A percentile compares a stretch with the other conserved stretches of the same genome.
Conservation (phyloP, 2,888 invertebrate species). For the Horisme vitalbata region DNA sequence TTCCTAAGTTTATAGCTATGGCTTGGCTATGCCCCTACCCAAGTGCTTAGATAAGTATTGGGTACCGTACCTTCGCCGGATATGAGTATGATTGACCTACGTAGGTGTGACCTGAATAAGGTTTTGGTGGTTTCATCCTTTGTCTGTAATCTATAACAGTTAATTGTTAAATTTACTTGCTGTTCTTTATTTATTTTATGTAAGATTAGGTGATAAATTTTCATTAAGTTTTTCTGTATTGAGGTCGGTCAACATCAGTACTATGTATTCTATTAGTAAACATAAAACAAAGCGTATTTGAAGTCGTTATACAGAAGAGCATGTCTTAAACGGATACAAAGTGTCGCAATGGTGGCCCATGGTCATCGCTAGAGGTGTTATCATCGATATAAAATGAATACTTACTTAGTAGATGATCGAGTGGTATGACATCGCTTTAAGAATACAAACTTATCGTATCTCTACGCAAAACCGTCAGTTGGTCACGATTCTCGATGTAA, state of each 20-base stretch:
- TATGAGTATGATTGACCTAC: not conserved
- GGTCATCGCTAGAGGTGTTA: conserved; percentile 42
- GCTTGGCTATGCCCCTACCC: not conserved
- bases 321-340: conserved; percentile 58
- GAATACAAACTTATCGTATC: conserved; percentile 27
- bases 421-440: conserved; percentile 43
- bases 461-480: conserved; percentile 9
- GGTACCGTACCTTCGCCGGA: not conserved
- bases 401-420: conserved; percentile 59
- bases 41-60: not conserved
- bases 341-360: conserved; percentile 60
- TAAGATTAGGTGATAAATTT: too few species aligned
- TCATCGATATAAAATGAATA: conserved; percentile 68
- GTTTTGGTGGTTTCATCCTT: too few species aligned
- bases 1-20: conserved; percentile 6
- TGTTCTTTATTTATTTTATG: too few species aligned
- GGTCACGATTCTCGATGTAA: conserved; percentile 18
- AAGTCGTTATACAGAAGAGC: conserved; percentile 40
- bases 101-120: too few species aligned
- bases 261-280: too few species aligned
- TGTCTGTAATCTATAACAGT: too few species aligned
- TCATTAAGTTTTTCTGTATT: too few species aligned
- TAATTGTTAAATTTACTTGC: too few species aligned
- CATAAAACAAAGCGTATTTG: conserved; percentile 6
- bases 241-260: too few species aligned